These are phyloP conservation scores for Ailurus styani DNA, from an alignment of 2,113 vertebrate genomes.

Conservation along the genomic window DNA sequence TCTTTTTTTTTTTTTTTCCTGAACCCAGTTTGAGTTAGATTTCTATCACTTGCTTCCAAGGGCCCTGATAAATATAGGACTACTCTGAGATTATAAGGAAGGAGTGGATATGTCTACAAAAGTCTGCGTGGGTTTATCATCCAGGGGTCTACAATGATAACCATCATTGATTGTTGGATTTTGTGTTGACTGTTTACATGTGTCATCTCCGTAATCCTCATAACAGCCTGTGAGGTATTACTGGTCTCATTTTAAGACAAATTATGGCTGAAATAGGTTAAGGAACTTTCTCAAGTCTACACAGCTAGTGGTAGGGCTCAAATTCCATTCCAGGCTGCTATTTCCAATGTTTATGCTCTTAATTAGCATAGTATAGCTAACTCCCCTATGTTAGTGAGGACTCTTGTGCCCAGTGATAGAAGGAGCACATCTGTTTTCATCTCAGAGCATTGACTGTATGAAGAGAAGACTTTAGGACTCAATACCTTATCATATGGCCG, in stretches of 20 bases:
- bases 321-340: neutral
- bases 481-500: neutral
- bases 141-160: neutral
- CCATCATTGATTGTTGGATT: neutral
- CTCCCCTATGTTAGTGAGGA: neutral
- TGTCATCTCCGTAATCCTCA: neutral
- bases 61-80: neutral
- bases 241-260: neutral
- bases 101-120: neutral
- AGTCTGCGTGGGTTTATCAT: neutral
- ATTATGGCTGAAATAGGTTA: neutral
- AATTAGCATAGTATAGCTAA: neutral
- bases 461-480: neutral
- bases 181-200: neutral
- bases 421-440: neutral
- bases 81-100: neutral
- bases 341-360: neutral
- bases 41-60: neutral
- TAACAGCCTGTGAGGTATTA: neutral
- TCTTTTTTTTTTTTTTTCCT: neutral
- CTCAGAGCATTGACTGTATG: neutral
- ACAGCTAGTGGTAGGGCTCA: neutral
- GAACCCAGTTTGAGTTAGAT: neutral
- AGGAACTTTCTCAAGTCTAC: neutral
- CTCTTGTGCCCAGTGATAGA: neutral